Conservation (phyloP, 2,888 invertebrate species). For the Athalia circularis region DNA sequence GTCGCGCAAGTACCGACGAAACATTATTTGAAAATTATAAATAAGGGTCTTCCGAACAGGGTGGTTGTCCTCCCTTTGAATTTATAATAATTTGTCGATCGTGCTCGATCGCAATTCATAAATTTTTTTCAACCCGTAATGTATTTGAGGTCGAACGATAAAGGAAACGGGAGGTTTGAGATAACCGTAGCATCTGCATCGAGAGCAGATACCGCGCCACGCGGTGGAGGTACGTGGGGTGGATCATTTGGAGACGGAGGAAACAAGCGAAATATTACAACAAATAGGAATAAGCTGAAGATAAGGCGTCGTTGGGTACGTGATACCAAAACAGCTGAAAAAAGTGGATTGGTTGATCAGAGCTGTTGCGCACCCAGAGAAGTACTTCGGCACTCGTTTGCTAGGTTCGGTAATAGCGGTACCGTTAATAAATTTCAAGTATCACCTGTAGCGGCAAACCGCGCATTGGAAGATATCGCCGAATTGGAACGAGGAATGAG, state of each 20-base stretch:
- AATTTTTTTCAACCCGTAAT: constrained; percentile 68
- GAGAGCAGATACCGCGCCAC: constrained; percentile 31
- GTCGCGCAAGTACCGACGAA: background rate
- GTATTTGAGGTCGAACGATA: constrained; percentile 69
- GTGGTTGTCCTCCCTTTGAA: background rate
- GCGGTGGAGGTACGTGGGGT: constrained; percentile 37
- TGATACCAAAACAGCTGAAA: background rate
- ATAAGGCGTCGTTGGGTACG: background rate
- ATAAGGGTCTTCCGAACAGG: too few species aligned
- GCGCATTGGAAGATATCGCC: constrained; percentile 41
- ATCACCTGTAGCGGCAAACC: background rate
- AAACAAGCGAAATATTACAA: constrained; percentile 25
- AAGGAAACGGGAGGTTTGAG: constrained; percentile 64
- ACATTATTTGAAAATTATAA: background rate
- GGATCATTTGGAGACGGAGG: constrained; percentile 23
- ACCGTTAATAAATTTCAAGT: constrained; percentile 20
- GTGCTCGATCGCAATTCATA: constrained; percentile 62
- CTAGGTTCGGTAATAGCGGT: background rate
- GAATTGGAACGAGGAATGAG: constrained; percentile 69
- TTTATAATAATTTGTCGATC: constrained; percentile 46
- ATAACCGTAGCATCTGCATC: constrained; percentile 37
- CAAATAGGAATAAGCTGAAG: constrained; percentile 20
- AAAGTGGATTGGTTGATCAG: constrained; percentile 11
- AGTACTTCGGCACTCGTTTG: constrained; percentile 8
- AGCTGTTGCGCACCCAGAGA: background rate